Evolutionary conservation across 2,888 invertebrate species (phyloP).

Genomic region (Troides aeacus): DNA sequence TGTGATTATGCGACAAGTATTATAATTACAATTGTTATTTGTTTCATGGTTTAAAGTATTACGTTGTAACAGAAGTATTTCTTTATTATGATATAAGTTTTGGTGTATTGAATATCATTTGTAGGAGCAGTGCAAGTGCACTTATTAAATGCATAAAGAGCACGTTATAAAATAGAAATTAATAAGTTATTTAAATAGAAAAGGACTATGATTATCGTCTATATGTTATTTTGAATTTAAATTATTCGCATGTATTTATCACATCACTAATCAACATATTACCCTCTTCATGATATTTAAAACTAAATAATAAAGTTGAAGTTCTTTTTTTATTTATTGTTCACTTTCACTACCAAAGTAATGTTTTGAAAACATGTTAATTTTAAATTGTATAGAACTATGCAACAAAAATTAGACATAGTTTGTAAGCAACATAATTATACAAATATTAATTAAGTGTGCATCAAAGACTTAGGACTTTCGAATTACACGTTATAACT

Average conservation of each 20-base stretch:
- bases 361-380: background rate
- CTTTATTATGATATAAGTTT: no score
- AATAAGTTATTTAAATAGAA: no score
- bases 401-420: background rate
- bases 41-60: slow-evolving; percentile 8
- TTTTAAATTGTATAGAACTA: slow-evolving; percentile 19
- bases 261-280: background rate
- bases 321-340: background rate
- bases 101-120: no score
- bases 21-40: slow-evolving; percentile 7
- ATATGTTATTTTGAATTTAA: no score
- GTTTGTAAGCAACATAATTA: background rate
- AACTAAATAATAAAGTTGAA: background rate
- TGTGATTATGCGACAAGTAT: no score
- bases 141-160: no score
- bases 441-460: background rate
- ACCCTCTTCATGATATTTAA: no score
- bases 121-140: no score
- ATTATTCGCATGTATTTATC: no score
- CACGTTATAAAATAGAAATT: no score
- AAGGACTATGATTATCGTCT: no score
- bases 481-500: background rate
- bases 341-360: background rate
- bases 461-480: background rate
- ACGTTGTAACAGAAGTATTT: background rate